These are phyloP conservation scores for Halcyon leucocephala DNA, from an alignment of 2,797 vertebrate genomes.

Conservation along the genomic window DNA sequence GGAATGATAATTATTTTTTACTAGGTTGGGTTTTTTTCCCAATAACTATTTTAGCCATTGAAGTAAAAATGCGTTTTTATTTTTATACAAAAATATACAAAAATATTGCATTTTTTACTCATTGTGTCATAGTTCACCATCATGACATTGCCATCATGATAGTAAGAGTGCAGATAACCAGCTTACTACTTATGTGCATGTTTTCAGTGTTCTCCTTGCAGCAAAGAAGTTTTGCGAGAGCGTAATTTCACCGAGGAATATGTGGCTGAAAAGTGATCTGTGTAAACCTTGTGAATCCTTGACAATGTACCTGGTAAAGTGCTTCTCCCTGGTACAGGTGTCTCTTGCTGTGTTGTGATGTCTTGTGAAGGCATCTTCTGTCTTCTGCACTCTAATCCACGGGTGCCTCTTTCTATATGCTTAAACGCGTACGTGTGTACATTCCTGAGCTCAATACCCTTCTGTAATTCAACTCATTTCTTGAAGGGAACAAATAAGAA, in stretches of 20 bases:
- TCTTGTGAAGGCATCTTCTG: not conserved
- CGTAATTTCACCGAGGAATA: not conserved
- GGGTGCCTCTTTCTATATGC: accelerated
- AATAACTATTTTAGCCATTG: not conserved
- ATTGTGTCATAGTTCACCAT: accelerated
- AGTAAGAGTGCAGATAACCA: not conserved
- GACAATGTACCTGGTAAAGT: accelerated
- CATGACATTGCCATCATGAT: not conserved
- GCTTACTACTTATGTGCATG: not conserved
- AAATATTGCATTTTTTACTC: not conserved
- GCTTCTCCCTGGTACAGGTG: not conserved
- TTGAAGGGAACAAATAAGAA: not conserved
- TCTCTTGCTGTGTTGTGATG: not conserved
- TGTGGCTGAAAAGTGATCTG: not conserved
- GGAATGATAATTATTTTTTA: not conserved
- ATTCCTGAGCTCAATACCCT: not conserved
- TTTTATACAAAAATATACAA: not conserved
- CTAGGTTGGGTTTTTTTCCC: not conserved
- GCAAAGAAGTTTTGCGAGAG: not conserved
- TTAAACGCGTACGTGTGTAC: accelerated
- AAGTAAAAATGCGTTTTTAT: not conserved
- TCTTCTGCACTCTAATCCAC: not conserved
- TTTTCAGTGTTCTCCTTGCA: not conserved
- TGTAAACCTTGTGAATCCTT: not conserved
- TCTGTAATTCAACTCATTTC: not conserved